These are phyloP conservation scores for Ophioninae sp. DNA, from an alignment of 2,888 invertebrate species.

Conservation along the genomic window DNA sequence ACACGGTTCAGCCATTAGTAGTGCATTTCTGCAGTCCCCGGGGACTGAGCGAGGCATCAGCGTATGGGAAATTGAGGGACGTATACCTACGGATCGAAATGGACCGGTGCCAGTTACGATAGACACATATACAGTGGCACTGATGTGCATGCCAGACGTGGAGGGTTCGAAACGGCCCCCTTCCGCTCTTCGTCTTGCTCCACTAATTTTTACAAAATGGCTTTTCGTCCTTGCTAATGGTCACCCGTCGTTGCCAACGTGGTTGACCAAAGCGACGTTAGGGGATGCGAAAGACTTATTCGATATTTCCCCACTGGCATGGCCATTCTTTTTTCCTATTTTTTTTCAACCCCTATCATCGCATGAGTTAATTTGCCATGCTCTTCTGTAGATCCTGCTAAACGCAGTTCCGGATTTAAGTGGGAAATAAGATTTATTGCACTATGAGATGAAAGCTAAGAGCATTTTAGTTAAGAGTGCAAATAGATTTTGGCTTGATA, in stretches of 20 bases:
- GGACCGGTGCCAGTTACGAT: slow-evolving; percentile 51
- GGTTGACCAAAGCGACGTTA: slow-evolving; percentile 43
- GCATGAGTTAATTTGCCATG: neutral
- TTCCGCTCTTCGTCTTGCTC: slow-evolving; percentile 65
- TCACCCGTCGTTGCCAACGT: slow-evolving; percentile 44
- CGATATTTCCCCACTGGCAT: slow-evolving; percentile 29
- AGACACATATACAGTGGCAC: slow-evolving; percentile 38
- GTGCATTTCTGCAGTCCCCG: slow-evolving; percentile 75
- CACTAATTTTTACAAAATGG: slow-evolving; percentile 74
- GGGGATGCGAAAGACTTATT: neutral
- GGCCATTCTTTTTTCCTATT: neutral
- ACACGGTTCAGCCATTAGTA: slow-evolving; percentile 77
- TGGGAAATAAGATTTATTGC: neutral
- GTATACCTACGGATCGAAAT: slow-evolving; percentile 30
- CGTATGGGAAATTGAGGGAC: slow-evolving; percentile 50
- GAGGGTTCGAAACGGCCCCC: slow-evolving; percentile 60
- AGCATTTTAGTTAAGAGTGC: neutral
- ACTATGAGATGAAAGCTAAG: neutral
- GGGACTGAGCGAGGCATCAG: slow-evolving; percentile 64
- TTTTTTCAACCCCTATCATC: neutral
- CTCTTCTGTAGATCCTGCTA: neutral
- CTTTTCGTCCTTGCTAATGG: slow-evolving; percentile 66
- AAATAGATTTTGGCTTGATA: neutral
- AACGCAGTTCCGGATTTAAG: neutral
- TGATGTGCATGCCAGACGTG: slow-evolving; percentile 12